A percentile compares a stretch with the other conserved stretches of the same genome.
Conservation (phyloP, 2,888 invertebrate species). For the Drosophila anomalipes region DNA sequence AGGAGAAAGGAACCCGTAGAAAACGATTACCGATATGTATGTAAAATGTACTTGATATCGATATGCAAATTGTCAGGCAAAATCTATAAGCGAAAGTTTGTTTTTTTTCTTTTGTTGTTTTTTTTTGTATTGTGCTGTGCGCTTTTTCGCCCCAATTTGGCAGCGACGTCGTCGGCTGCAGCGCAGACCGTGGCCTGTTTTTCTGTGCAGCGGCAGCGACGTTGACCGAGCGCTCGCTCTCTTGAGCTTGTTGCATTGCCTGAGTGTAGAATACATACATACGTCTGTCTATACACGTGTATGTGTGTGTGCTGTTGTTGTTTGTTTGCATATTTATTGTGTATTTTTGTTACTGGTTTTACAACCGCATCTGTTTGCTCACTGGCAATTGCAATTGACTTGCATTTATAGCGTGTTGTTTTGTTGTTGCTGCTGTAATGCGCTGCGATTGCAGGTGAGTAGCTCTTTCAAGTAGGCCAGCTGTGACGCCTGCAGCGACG, state of each 20-base stretch:
- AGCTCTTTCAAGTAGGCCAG: constrained; percentile 65
- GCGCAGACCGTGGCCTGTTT: constrained; percentile 73
- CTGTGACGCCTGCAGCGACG: constrained; percentile 32
- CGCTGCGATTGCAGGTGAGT: constrained; percentile 60
- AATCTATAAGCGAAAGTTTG: constrained; percentile 65
- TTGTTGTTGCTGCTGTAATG: constrained; percentile 33
- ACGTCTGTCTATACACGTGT: constrained; percentile 2
- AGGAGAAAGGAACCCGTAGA: neutral
- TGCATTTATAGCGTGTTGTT: constrained; percentile 42
- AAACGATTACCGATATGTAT: neutral
- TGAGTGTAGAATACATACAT: neutral
- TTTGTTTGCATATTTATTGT: constrained; percentile 67
- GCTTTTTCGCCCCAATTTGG: constrained; percentile 64
- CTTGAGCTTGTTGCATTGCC: constrained; percentile 53
- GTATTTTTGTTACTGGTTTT: constrained; percentile 59
- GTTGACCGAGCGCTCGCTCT: constrained; percentile 31
- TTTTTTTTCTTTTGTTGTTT: constrained; percentile 14
- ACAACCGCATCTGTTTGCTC: constrained; percentile 58
- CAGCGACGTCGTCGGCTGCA: constrained; percentile 44
- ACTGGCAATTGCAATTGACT: constrained; percentile 46
- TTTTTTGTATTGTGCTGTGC: constrained; percentile 25
- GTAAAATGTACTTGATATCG: constrained; percentile 25
- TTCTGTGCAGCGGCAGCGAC: constrained; percentile 28
- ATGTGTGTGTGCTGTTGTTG: constrained; percentile 20
- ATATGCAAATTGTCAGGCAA: constrained; percentile 36